These are phyloP conservation scores for Aphaenogaster ashmeadi DNA, from an alignment of 1,140 invertebrate genomes.

Conservation along the genomic window DNA sequence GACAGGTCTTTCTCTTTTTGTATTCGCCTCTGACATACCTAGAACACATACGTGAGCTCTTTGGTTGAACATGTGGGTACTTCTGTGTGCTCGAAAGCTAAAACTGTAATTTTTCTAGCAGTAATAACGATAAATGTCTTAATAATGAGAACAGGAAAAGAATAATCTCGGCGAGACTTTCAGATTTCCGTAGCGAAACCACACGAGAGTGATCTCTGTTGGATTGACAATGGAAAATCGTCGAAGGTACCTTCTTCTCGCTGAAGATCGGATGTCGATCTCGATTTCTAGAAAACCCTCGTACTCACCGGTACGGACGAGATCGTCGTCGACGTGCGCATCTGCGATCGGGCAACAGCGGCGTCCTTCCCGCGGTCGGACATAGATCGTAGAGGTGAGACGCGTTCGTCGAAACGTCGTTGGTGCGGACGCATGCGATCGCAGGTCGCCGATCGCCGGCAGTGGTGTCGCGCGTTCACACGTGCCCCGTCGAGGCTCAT, in stretches of 20 bases:
- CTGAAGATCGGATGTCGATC: neutral
- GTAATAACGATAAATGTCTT: neutral
- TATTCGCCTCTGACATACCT: neutral
- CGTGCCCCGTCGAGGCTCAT: constrained; percentile 61
- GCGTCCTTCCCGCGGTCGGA: constrained; percentile 31
- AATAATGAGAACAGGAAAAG: neutral
- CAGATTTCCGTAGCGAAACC: neutral
- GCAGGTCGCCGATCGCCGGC: constrained; percentile 26
- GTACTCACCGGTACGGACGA: constrained; percentile 36
- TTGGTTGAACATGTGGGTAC: neutral
- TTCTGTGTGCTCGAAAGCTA: neutral
- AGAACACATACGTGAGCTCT: neutral
- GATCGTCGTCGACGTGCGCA: constrained; percentile 38
- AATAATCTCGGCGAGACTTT: neutral
- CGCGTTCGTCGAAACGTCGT: constrained; percentile 26
- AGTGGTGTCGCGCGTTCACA: constrained; percentile 27
- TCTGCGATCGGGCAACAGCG: constrained; percentile 43
- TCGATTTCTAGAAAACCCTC: neutral
- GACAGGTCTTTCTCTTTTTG: neutral
- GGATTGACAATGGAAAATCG: constrained; percentile 44
- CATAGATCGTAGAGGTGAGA: constrained; percentile 40
- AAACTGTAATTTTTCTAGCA: neutral
- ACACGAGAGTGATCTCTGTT: neutral
- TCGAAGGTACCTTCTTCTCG: neutral
- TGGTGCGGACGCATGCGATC: constrained; percentile 51